Evolutionary conservation across 2,888 invertebrate genomes (phyloP), one percentile per base, ranked within the genome.

Genomic region (Tipula lateralis): DNA sequence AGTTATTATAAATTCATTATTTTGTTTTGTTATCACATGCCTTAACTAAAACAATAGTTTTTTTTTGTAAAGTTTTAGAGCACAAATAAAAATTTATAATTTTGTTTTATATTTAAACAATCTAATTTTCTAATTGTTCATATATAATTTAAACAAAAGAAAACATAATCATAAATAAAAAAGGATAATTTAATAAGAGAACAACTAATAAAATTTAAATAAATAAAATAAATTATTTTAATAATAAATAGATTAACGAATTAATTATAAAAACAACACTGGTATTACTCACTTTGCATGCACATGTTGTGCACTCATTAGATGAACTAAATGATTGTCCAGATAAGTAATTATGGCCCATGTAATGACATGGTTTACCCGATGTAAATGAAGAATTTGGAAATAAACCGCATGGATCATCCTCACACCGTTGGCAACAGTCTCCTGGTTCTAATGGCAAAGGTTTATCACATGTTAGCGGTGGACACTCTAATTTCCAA

Each of bases 401-500:
- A 82, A 85, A 39, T 84, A 84, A 84, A n/a, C 88, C 89, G 86
- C 91, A 91, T 32, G 90, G 90, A 91, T 95, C 94, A 90, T 94
- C 93, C 88, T 94, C 92, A 89, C 94, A 94, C 85, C 93, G 92
- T 39, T 93, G 93, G 89, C 94, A 95, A 90, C 94, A 96, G 91
- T 93, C 94, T 4, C 93, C 94, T 12, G 92, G 92, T 86, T 91
- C 91, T 84, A 86, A 84, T 87, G 93, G 92, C 80, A 93, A 91
- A 2, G 93, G 93, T 87, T 93, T 92, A 85, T 91, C 91, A 89
- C 95, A 95, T 84, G 92, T 91, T 84, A 93, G 90, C 84, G 93
- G 93, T 87, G 95, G 96, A 90, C 97, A 97, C 89, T 95, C 94
- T 89, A 96, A 92, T 88, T 95, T 94, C 95, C 96, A 96, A 89